Conservation (phyloP, 1,140 invertebrate genomes). For the Bombus impatiens region DNA sequence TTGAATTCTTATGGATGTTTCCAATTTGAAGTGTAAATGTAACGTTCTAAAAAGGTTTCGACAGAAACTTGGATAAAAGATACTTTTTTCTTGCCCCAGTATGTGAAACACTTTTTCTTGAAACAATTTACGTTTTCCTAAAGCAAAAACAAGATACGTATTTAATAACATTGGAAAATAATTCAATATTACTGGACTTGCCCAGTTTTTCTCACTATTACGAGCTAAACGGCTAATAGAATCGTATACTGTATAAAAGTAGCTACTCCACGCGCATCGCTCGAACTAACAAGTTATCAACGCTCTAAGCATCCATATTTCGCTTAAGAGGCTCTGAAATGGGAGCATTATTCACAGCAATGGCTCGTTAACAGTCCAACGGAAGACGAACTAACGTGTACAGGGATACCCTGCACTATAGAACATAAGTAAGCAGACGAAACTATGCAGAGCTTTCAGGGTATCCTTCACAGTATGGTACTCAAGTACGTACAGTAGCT, state of each 20-base stretch:
- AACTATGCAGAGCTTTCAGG: no score
- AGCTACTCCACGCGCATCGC: background rate
- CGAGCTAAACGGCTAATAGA: background rate
- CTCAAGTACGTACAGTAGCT: no score
- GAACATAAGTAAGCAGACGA: no score
- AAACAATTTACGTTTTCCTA: no score
- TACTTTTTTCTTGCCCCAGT: no score
- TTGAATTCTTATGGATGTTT: no score
- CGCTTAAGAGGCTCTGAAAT: background rate
- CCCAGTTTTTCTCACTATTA: background rate
- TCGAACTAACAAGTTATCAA: slow-evolving; percentile 15
- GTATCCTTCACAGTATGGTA: no score
- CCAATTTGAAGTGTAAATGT: accelerated
- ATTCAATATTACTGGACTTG: background rate
- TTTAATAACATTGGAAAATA: background rate
- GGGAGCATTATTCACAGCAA: slow-evolving; percentile 14
- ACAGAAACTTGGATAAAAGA: no score
- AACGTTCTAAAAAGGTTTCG: background rate
- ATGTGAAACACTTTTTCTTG: no score
- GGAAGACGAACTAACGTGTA: background rate
- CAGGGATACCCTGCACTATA: background rate
- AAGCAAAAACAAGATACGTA: no score
- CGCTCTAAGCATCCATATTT: background rate
- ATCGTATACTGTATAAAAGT: background rate
- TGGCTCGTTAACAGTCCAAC: background rate